These are phyloP conservation scores for Thinocorus orbignyianus DNA, from an alignment of 2,113 vertebrate genomes.

Conservation along the genomic window DNA sequence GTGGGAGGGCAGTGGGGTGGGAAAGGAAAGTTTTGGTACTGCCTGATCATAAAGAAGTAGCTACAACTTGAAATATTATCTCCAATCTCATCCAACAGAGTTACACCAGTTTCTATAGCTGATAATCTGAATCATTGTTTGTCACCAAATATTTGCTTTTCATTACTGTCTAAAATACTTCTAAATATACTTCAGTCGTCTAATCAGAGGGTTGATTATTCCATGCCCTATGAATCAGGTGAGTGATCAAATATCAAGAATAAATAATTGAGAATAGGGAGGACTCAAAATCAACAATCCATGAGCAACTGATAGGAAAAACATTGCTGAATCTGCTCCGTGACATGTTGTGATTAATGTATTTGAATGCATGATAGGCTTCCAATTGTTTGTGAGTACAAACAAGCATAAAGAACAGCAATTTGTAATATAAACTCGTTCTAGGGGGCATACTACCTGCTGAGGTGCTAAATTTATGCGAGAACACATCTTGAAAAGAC, in stretches of 20 bases:
- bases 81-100: neutral
- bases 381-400: neutral
- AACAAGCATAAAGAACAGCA: neutral
- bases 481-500: neutral
- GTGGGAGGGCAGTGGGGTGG: no score
- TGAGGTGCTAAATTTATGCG: neutral
- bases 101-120: neutral
- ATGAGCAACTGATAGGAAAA: neutral
- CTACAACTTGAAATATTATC: neutral
- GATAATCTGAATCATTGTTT: neutral
- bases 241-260: neutral
- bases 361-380: neutral
- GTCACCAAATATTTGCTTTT: neutral
- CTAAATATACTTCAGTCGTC: neutral
- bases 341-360: neutral
- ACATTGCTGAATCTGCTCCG: neutral
- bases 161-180: neutral
- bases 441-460: neutral
- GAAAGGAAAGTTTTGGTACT: neutral
- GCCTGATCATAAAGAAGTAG: neutral
- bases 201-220: neutral
- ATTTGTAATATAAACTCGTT: neutral
- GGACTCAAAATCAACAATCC: neutral
- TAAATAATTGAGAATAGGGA: slow-evolving; percentile 33
- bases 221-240: neutral